These are phyloP conservation scores for Crossocerus cetratus DNA, from an alignment of 2,888 invertebrate species.

Conservation along the genomic window DNA sequence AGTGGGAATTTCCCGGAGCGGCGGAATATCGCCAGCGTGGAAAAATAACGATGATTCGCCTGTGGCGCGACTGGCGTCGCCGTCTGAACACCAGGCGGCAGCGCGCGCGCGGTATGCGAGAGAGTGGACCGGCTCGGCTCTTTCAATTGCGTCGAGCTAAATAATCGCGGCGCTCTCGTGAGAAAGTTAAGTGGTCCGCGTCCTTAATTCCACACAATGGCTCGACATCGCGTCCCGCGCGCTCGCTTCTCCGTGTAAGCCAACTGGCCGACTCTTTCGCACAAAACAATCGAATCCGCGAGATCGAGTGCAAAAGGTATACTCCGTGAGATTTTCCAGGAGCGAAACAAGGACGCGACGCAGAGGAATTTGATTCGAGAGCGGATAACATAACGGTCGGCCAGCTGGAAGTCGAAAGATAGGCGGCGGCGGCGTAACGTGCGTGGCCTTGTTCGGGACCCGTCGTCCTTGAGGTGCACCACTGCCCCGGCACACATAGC, in stretches of 20 bases:
- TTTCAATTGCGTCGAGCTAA: constrained; percentile 15
- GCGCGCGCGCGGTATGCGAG: no score
- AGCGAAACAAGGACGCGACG: no score
- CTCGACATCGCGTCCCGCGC: neutral
- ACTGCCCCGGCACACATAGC: constrained; percentile 7
- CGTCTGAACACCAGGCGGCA: no score
- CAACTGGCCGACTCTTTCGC: no score
- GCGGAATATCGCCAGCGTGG: no score
- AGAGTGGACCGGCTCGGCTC: neutral
- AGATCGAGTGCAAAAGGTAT: no score
- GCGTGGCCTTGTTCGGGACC: constrained; percentile 47
- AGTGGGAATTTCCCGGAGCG: no score
- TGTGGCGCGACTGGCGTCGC: no score
- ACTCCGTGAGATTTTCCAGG: no score
- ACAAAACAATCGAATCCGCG: no score
- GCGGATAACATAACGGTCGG: constrained; percentile 22
- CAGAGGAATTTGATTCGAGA: neutral
- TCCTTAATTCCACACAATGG: constrained; percentile 45
- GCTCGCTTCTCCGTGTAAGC: no score
- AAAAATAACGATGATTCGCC: no score
- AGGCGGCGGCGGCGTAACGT: constrained; percentile 17
- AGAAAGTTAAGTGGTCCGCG: constrained; percentile 43
- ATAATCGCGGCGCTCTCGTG: constrained; percentile 18
- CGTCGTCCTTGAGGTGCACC: constrained; percentile 47
- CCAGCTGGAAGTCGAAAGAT: constrained; percentile 21